A percentile compares a stretch with the other conserved stretches of the same genome.
Conservation (phyloP, 37 sponge, comb jelly and placozoan species). For the Eunapius fragilis region DNA sequence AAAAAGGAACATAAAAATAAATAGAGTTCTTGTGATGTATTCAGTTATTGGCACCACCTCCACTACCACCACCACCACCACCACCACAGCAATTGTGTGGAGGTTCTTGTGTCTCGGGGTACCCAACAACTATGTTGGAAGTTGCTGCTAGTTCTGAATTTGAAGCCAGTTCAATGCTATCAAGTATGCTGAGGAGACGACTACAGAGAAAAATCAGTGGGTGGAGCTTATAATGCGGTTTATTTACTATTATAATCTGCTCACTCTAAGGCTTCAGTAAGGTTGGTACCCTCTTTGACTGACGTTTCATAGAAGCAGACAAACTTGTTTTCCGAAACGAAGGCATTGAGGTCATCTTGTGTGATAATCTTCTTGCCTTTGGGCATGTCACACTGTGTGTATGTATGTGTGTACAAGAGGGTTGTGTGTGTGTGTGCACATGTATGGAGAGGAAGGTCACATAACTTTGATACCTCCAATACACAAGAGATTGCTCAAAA, state of each 20-base stretch:
- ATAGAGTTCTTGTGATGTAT: background rate
- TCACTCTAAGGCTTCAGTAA: slow-evolving; percentile 61
- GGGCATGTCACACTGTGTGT: slow-evolving; percentile 25
- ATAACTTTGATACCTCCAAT: too few species aligned
- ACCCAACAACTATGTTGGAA: background rate
- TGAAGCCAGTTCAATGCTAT: background rate
- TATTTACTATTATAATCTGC: background rate
- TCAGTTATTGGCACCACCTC: background rate
- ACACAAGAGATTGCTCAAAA: too few species aligned
- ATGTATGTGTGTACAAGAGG: background rate
- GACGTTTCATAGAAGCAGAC: slow-evolving; percentile 56
- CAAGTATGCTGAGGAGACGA: background rate
- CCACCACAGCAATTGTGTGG: background rate
- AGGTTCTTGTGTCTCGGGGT: background rate
- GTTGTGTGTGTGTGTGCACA: background rate
- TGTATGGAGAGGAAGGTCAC: background rate
- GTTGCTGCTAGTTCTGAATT: background rate
- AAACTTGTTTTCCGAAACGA: slow-evolving; percentile 59
- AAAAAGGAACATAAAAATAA: background rate
- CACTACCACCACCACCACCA: background rate
- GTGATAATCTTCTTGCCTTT: slow-evolving; percentile 21
- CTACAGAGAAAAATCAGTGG: background rate
- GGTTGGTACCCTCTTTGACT: slow-evolving; percentile 62
- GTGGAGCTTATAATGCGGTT: background rate
- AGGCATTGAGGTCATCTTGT: slow-evolving; percentile 19